phyloP scores from a whole-genome alignment of 2,797 vertebrate genomes.

The Calcarius lapponicus region DNA sequence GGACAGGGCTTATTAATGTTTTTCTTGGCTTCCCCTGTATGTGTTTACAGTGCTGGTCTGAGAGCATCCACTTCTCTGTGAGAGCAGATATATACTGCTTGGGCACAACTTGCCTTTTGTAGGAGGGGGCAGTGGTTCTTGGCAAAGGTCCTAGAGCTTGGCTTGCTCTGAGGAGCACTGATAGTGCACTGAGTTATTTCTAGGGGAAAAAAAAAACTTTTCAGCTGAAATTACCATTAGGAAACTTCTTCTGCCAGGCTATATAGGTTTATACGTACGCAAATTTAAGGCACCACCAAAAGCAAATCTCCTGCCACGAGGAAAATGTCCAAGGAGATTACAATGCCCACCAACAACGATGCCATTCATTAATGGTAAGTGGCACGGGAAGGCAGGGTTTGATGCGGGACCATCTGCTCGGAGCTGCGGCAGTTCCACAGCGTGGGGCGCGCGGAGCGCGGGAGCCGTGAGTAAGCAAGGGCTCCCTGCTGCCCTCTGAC shows the following conservation, averaged over 20 bases:
- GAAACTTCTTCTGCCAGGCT: neutral
- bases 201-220: neutral
- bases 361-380: conserved; percentile 57
- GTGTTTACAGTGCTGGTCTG: neutral
- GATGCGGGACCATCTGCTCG: conserved; percentile 54
- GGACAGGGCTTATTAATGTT: neutral
- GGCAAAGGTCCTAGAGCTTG: neutral
- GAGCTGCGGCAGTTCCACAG: conserved; percentile 25
- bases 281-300: neutral
- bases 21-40: neutral
- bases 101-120: neutral
- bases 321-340: conserved; percentile 4
- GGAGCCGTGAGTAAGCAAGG: conserved; percentile 3
- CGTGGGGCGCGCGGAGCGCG: neutral
- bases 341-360: neutral
- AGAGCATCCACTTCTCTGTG: neutral
- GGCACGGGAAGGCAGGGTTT: conserved; percentile 2
- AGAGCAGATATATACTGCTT: neutral
- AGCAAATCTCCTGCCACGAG: neutral
- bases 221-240: neutral
- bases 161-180: neutral
- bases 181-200: neutral
- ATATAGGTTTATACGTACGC: neutral
- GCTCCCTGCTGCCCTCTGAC: conserved; percentile 31
- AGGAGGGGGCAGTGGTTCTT: neutral